phyloP scores from a whole-genome alignment of 2,888 invertebrate species.

The Nomada ruficornis region DNA sequence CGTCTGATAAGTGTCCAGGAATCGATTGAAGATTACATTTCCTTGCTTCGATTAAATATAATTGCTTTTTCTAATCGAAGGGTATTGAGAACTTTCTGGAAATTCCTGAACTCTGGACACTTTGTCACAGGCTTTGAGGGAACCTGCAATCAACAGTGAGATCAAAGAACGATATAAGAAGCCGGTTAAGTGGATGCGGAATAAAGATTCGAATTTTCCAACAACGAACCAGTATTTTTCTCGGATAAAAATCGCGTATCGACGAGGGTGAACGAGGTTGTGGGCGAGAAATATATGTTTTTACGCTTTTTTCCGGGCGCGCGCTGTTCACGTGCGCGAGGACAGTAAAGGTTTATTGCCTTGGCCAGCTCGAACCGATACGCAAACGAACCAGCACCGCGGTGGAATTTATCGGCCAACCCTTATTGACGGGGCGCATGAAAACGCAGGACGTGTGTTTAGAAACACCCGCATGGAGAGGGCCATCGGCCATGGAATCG shows the following conservation, averaged over 20 bases:
- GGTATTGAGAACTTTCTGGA: no score
- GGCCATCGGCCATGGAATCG: conserved; percentile 25
- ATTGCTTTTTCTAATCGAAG: no score
- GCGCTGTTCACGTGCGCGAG: conserved; percentile 18
- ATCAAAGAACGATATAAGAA: background rate
- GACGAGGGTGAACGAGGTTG: conserved; percentile 9
- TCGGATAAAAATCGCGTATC: background rate
- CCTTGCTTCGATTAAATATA: no score
- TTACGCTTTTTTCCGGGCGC: background rate
- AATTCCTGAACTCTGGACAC: no score
- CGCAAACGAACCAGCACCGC: conserved; percentile 20
- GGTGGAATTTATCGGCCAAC: conserved; percentile 44
- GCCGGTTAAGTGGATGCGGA: background rate
- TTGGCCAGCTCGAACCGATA: background rate
- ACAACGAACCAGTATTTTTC: background rate
- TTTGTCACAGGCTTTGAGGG: no score
- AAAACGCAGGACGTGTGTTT: conserved; percentile 37
- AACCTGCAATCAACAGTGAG: no score
- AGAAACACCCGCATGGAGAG: conserved; percentile 10
- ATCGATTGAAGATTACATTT: no score
- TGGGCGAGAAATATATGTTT: background rate
- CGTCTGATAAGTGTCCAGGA: no score
- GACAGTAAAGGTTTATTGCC: conserved; percentile 36
- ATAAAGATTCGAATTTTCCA: background rate
- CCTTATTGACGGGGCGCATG: conserved; percentile 47